Evolutionary conservation across 2,113 vertebrate species (phyloP), one percentile per base, ranked within the genome.

Genomic region (Dunckerocampus dactyliophorus): DNA sequence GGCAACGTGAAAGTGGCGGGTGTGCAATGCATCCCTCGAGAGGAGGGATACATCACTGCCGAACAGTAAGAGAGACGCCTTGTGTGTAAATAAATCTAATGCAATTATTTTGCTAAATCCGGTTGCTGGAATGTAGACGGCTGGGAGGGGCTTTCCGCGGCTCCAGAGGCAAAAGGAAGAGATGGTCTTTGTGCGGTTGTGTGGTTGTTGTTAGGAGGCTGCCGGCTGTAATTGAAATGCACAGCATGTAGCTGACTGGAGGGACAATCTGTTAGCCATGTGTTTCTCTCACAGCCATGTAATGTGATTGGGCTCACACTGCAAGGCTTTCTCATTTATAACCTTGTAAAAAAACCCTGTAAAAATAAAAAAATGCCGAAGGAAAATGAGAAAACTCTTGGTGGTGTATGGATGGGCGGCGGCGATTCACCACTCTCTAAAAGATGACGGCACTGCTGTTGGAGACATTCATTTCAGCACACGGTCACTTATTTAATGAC

Each of bases 1-100:
- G 92, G 91, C 0, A 93, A 93, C 0, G 94, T 98, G 81, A 90
- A 94, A 82, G 95, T 98, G 74, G 95, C 95, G 0, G 95, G 95
- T 63, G 93, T 96, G 70, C 90, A 83, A 12, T 98, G 96, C 84
- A 87, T 85, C 0, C 92, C 95, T 2, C 88, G 90, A 75, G 89
- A 92, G 1, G 90, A 93, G 21, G 93, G 93, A 52, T 98, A 98
- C 80, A 71, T 98, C 68, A 87, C 95, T 16, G 95, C 96, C 3
- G 95, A 98, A 76, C 96, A 96, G 96, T 98, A 89, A 94, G 95
- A 74, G 22, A 60, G 6, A 31, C 72, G 39, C 17, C 47, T 31
- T 60, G 9, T 20, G 20, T 12, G 53, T 43, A 43, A 43, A 43
- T 43, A 43, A 43, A 43, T 14, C 13, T 2, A 43, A 14, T 14